These are phyloP conservation scores for Blennius ocellaris DNA, from an alignment of 2,113 vertebrate genomes.

Conservation along the genomic window DNA sequence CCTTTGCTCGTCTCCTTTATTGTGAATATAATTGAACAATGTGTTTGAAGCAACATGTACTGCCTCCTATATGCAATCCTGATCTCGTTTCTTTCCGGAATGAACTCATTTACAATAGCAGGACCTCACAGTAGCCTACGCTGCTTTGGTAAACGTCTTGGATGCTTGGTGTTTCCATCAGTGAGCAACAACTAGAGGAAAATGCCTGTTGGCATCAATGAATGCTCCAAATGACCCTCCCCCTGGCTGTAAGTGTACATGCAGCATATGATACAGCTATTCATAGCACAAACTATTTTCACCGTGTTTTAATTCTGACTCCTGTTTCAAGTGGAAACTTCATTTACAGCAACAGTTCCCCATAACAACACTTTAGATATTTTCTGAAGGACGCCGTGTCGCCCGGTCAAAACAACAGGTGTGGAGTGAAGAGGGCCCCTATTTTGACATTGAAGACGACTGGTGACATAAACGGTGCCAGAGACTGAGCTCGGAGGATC, in stretches of 20 bases:
- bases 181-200: background rate
- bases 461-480: slow-evolving; percentile 44
- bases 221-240: background rate
- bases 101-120: background rate
- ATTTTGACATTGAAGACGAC: slow-evolving; percentile 28
- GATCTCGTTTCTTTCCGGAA: background rate
- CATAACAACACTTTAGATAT: background rate
- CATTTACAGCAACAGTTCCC: background rate
- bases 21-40: too few species aligned
- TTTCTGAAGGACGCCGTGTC: slow-evolving; percentile 26
- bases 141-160: background rate
- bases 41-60: too few species aligned
- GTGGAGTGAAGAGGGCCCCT: slow-evolving; percentile 21
- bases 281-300: slow-evolving; percentile 29
- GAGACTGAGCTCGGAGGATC: slow-evolving; percentile 6
- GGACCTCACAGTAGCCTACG: background rate
- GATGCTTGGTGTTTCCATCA: background rate
- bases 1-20: too few species aligned
- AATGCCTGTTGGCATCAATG: slow-evolving; percentile 16
- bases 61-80: too few species aligned
- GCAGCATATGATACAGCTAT: background rate
- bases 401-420: slow-evolving; percentile 71
- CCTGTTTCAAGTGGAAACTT: slow-evolving; percentile 32
- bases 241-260: background rate
- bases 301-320: slow-evolving; percentile 10